Conservation (phyloP, 2,888 invertebrate genomes). For the Ophraella communa region DNA sequence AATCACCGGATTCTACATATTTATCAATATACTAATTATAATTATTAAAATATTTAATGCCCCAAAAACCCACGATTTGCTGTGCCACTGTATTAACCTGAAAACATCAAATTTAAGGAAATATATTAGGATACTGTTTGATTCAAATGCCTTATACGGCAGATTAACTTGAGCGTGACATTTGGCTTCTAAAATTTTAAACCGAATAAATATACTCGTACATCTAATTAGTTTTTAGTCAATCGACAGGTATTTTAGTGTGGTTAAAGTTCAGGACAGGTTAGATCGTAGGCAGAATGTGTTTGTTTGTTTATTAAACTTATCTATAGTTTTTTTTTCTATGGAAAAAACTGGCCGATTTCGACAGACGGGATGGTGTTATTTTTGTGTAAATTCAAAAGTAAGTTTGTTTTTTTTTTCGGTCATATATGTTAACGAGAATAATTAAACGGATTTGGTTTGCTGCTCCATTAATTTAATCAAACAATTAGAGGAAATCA, state of each 20-base stretch:
- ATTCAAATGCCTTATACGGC: slow-evolving; percentile 2
- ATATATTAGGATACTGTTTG: slow-evolving; percentile 1
- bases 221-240: slow-evolving; percentile 12
- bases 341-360: neutral
- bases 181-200: slow-evolving; percentile 5
- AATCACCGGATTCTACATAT: too few species aligned
- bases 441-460: slow-evolving; percentile 13
- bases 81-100: slow-evolving; percentile 1
- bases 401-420: too few species aligned
- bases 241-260: slow-evolving; percentile 13
- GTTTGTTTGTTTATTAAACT: neutral
- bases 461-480: slow-evolving; percentile 20
- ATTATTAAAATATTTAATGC: neutral
- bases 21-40: too few species aligned
- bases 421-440: too few species aligned
- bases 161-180: slow-evolving; percentile 14
- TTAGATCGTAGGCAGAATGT: neutral
- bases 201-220: neutral
- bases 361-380: too few species aligned
- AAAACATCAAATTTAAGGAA: slow-evolving; percentile 3
- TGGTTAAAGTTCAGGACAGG: slow-evolving; percentile 1
- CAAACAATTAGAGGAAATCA: slow-evolving; percentile 25
- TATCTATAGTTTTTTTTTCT: neutral
- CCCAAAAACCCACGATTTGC: neutral
- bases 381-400: too few species aligned